These are phyloP conservation scores for Platyrinchus mystaceus DNA, from an alignment of 2,797 vertebrate species.

Conservation along the genomic window DNA sequence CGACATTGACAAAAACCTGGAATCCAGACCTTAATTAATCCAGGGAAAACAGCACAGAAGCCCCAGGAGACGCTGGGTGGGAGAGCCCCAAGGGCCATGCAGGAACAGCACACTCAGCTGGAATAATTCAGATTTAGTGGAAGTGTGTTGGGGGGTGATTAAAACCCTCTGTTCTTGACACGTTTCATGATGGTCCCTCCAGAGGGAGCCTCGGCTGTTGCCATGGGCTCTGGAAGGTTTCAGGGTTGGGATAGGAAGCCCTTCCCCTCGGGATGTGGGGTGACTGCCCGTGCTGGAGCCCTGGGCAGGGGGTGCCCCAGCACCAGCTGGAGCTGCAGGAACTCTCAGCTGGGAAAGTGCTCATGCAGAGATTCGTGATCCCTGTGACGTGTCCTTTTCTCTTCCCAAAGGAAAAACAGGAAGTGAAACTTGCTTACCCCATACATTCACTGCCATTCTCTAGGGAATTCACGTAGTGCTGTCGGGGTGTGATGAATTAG, in stretches of 20 bases:
- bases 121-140: background rate
- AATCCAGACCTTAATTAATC: conserved; percentile 22
- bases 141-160: background rate
- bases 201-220: background rate
- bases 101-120: background rate
- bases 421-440: background rate
- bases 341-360: background rate
- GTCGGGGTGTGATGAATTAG: background rate
- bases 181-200: background rate
- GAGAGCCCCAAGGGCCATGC: background rate
- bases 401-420: background rate
- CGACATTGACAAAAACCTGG: conserved; percentile 11
- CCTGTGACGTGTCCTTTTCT: background rate
- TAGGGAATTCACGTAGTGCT: background rate
- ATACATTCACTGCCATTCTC: background rate
- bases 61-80: background rate
- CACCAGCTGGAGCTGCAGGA: background rate
- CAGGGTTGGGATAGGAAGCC: background rate
- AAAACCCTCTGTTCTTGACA: background rate
- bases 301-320: background rate
- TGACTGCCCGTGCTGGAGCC: background rate
- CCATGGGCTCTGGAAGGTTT: background rate
- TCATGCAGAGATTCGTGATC: background rate
- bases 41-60: background rate
- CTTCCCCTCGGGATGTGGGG: background rate